Evolutionary conservation across 2,113 vertebrate species (phyloP), one percentile per base, ranked within the genome.

Genomic region (Nothocercus nigrocapillus): DNA sequence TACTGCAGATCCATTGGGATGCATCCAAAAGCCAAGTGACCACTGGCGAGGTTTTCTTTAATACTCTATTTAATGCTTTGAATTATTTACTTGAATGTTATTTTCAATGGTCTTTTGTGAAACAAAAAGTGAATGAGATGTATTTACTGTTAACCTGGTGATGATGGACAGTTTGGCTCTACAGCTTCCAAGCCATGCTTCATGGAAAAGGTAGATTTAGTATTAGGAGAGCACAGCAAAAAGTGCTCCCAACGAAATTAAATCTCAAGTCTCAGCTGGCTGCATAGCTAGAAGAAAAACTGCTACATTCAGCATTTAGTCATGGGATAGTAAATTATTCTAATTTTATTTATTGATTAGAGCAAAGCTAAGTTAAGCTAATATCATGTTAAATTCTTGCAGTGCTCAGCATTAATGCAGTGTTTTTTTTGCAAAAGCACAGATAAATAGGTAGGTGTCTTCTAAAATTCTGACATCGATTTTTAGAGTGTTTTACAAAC

Each of bases 261-360:
- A 64, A 86, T 92, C 47, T 90, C 51, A 81, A 66, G 66, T 79
- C 76, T 88, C 56, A 88, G 91, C 76, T 94, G 73, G 51, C 69
- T 88, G 4, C 24, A n/a, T 82, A 44, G 79, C 64, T 82, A 30
- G 61, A 47, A 88, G 13, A 93, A 58, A 93, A 96, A 90, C 40
- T 92, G 85, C 95, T 95, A 69, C 91, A 81, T 94, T 91, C 90
- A 95, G 93, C 90, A 84, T 94, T 88, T 95, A 92, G 76, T 88
- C 47, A 51, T 30, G n/a, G 38, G 45, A 91, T 45, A 90, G 72
- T 84, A 97, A 95, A 94, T 97, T 67, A 91, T 95, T 94, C 88
- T 83, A 85, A 95, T 93, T 95, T 85, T 95, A 94, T 96, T 95
- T 91, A 95, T 97, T 90, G 95, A 96, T 91, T 89, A 51, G 75